These are phyloP conservation scores for Acrobasis suavella DNA, from an alignment of 2,888 invertebrate species.

Conservation along the genomic window DNA sequence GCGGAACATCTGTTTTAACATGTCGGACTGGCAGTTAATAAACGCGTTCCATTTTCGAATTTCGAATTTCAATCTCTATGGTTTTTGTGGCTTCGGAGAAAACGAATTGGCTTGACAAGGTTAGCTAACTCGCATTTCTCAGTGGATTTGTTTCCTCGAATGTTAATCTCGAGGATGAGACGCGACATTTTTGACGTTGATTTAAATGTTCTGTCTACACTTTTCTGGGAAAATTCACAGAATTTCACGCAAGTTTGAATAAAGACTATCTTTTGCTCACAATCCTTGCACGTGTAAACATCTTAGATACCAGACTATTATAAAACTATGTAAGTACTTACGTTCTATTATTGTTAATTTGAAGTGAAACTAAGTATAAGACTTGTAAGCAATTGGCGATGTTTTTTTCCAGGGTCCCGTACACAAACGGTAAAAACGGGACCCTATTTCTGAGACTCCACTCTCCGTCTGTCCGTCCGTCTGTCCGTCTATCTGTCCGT, in stretches of 20 bases:
- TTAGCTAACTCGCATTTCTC: slow-evolving; percentile 15
- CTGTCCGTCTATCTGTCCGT: too few species aligned
- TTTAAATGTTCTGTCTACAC: slow-evolving; percentile 33
- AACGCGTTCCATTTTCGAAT: slow-evolving; percentile 55
- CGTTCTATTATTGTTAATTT: too few species aligned
- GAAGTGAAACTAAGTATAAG: too few species aligned
- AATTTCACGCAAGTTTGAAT: not conserved
- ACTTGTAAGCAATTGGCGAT: too few species aligned
- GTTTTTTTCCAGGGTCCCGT: too few species aligned
- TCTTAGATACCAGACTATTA: too few species aligned
- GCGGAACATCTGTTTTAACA: slow-evolving; percentile 79
- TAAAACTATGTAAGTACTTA: too few species aligned
- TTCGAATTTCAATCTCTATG: slow-evolving; percentile 38
- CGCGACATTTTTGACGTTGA: slow-evolving; percentile 28
- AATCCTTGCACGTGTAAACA: too few species aligned
- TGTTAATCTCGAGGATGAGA: slow-evolving; percentile 24
- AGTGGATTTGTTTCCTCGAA: slow-evolving; percentile 29
- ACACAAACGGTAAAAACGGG: too few species aligned
- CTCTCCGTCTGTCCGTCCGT: too few species aligned
- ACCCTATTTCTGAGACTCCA: too few species aligned
- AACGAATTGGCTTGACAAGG: slow-evolving; percentile 21
- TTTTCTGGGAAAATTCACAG: slow-evolving; percentile 21
- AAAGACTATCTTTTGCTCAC: too few species aligned
- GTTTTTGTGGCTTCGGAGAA: slow-evolving; percentile 26
- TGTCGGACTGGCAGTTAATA: slow-evolving; percentile 73